A percentile compares a stretch with the other conserved stretches of the same genome.
phyloP scores from a whole-genome alignment of 2,113 vertebrate species.

The Syrmaticus mikado region DNA sequence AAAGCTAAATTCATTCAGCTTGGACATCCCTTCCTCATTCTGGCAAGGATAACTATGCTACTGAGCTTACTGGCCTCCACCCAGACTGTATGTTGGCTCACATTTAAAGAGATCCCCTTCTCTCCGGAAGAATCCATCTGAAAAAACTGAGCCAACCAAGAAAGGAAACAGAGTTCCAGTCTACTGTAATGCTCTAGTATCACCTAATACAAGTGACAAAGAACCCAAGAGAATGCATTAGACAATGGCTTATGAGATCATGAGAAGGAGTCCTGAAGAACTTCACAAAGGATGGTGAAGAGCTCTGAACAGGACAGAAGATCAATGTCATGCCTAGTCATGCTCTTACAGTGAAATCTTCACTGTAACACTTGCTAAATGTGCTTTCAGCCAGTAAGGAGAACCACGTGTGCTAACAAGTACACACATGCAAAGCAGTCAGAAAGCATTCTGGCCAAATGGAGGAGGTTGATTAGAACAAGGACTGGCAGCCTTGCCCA shows the following conservation, averaged over 20 bases:
- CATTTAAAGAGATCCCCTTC: not conserved
- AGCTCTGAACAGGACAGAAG: not conserved
- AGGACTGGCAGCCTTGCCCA: not conserved
- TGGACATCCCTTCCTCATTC: not conserved
- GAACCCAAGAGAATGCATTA: not conserved
- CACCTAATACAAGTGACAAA: not conserved
- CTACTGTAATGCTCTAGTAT: not conserved
- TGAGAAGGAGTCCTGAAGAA: not conserved
- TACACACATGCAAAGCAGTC: not conserved
- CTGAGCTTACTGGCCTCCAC: not conserved
- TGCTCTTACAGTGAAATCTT: not conserved
- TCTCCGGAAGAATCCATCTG: not conserved
- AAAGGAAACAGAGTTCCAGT: not conserved
- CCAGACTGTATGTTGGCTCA: not conserved
- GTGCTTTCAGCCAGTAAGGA: not conserved
- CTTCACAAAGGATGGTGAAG: not conserved
- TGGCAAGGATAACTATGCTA: fast-evolving
- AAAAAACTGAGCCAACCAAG: not conserved
- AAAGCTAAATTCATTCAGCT: not conserved
- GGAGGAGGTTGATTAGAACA: not conserved
- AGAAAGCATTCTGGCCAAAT: not conserved
- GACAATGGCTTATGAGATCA: not conserved
- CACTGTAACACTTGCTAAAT: not conserved
- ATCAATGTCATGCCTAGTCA: not conserved
- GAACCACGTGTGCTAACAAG: not conserved